A percentile compares a stretch with the other conserved stretches of the same genome.
Evolutionary conservation across 2,113 vertebrate species (phyloP).

Genomic region (Hippocampus mohnikei): DNA sequence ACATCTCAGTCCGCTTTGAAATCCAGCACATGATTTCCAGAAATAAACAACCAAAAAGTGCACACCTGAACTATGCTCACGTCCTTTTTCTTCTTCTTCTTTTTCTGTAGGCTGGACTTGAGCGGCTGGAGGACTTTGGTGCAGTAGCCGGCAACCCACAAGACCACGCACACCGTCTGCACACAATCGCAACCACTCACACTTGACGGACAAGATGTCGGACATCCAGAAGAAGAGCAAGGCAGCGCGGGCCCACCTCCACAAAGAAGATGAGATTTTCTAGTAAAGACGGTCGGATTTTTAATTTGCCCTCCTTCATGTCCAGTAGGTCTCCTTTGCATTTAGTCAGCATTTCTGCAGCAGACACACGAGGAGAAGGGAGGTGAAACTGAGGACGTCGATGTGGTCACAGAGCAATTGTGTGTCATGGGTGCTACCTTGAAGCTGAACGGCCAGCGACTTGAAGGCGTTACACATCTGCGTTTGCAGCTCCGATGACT

Average conservation of each 20-base stretch:
- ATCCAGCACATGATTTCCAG: background rate
- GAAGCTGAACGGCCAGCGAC: slow-evolving; percentile 85
- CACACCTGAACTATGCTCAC: slow-evolving; percentile 77
- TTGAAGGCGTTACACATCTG: slow-evolving; percentile 89
- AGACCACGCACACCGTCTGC: slow-evolving; percentile 83
- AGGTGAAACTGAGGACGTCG: background rate
- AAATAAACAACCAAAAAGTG: background rate
- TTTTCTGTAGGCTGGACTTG: slow-evolving; percentile 93
- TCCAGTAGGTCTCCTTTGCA: slow-evolving; percentile 91
- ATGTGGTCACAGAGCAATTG: background rate
- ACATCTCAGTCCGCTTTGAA: background rate
- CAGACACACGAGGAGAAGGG: slow-evolving; percentile 1
- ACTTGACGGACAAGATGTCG: too few relatives aligned
- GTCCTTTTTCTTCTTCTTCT: slow-evolving; percentile 99
- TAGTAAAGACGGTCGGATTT: slow-evolving; percentile 80
- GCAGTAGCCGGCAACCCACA: slow-evolving; percentile 89
- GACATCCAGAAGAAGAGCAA: background rate
- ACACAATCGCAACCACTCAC: background rate
- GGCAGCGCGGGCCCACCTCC: slow-evolving; percentile 77
- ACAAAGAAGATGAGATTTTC: slow-evolving; percentile 94
- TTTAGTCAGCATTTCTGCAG: slow-evolving; percentile 84
- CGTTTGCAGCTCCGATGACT: slow-evolving; percentile 85
- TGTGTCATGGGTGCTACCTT: slow-evolving; percentile 73
- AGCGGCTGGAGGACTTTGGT: slow-evolving; percentile 85
- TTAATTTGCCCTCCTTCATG: slow-evolving; percentile 80